Evolutionary conservation across 1,140 invertebrate genomes (phyloP).

Genomic region (Drosophila lacteicornis): DNA sequence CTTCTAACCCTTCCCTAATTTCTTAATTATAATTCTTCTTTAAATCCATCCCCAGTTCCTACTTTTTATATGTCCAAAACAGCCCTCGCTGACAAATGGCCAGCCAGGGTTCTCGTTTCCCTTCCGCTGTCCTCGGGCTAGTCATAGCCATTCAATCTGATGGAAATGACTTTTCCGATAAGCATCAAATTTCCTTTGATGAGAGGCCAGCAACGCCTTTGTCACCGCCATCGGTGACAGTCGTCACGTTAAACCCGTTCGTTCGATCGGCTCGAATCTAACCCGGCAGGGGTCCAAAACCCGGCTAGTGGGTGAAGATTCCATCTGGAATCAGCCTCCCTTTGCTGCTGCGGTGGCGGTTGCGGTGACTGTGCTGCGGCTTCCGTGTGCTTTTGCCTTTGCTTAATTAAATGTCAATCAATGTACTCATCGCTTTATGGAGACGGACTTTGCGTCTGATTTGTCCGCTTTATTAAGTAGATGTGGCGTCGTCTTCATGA

Average conservation of each 20-base stretch:
- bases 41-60: neutral
- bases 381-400: slow-evolving; percentile 78
- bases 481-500: slow-evolving; percentile 54
- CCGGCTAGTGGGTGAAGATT: slow-evolving; percentile 63
- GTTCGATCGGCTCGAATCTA: slow-evolving; percentile 49
- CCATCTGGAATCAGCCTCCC: slow-evolving; percentile 8
- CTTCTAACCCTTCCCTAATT: no score
- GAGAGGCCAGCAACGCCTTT: slow-evolving; percentile 72
- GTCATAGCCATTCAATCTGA: slow-evolving; percentile 59
- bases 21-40: neutral
- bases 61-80: neutral
- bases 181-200: slow-evolving; percentile 79
- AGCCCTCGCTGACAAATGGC: slow-evolving; percentile 15
- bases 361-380: slow-evolving; percentile 52
- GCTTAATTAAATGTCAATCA: slow-evolving; percentile 83
- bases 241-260: slow-evolving; percentile 66
- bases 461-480: slow-evolving; percentile 74
- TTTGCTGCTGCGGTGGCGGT: slow-evolving; percentile 20
- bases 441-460: slow-evolving; percentile 69
- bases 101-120: slow-evolving; percentile 29
- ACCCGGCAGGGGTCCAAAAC: slow-evolving; percentile 30
- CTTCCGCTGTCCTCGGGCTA: slow-evolving; percentile 33
- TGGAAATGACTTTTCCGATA: slow-evolving; percentile 73
- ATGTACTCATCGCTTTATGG: slow-evolving; percentile 45
- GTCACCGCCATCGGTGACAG: slow-evolving; percentile 43